A percentile compares a stretch with the other conserved stretches of the same genome.
Conservation (phyloP, 2,113 vertebrate genomes). For the Arothron firmamentum region DNA sequence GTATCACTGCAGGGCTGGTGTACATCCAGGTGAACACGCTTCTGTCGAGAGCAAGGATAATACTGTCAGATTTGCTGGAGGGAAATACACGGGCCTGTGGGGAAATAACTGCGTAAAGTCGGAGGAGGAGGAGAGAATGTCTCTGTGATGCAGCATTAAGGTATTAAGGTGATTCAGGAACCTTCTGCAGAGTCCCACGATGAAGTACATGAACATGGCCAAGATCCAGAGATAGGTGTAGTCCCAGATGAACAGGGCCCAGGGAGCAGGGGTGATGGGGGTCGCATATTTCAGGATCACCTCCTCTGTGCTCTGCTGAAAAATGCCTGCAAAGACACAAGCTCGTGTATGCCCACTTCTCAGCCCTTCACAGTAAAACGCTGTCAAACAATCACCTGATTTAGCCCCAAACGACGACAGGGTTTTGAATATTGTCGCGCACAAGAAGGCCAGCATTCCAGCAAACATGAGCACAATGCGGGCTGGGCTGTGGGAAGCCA, state of each 20-base stretch:
- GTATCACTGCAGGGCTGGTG: constrained; percentile 56
- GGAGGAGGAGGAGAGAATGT: neutral
- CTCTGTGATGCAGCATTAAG: neutral
- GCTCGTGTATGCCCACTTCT: neutral
- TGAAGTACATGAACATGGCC: constrained; percentile 56
- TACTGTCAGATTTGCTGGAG: neutral
- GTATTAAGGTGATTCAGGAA: constrained; percentile 14
- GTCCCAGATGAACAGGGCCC: constrained; percentile 66
- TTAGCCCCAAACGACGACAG: constrained; percentile 40
- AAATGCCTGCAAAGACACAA: constrained; percentile 44
- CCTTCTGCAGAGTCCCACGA: constrained; percentile 63
- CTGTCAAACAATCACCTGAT: constrained; percentile 45
- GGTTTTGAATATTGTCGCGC: constrained; percentile 41
- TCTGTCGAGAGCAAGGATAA: constrained; percentile 40
- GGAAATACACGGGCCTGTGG: constrained; percentile 26
- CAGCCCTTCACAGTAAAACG: too few species aligned
- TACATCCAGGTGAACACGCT: constrained; percentile 62
- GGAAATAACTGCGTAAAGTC: constrained; percentile 33
- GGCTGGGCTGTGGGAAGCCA: constrained; percentile 22
- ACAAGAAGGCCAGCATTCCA: constrained; percentile 39
- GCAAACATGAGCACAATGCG: constrained; percentile 51
- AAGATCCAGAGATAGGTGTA: constrained; percentile 58
- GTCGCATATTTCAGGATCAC: constrained; percentile 53
- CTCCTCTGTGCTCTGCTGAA: constrained; percentile 55
- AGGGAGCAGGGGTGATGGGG: constrained; percentile 55